Evolutionary conservation across 2,113 vertebrate genomes (phyloP).

Genomic region (Hippocampus comes): DNA sequence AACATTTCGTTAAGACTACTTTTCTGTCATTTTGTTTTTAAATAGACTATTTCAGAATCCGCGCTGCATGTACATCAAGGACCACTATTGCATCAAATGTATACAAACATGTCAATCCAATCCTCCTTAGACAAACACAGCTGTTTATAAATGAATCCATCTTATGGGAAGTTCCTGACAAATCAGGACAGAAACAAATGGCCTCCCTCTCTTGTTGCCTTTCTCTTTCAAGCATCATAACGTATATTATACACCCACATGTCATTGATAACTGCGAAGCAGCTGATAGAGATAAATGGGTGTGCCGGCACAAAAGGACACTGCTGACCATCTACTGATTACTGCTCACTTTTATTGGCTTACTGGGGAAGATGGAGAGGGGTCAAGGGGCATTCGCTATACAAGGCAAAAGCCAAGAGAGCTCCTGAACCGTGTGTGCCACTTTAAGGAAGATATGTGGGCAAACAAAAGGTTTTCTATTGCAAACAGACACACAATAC

Average conservation of each 20-base stretch:
- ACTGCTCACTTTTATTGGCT: constrained; percentile 65
- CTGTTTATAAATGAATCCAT: constrained; percentile 33
- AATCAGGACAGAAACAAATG: constrained; percentile 41
- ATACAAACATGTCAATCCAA: constrained; percentile 4
- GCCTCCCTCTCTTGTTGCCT: constrained; percentile 1
- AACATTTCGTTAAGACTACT: too few relatives aligned
- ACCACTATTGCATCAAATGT: background rate
- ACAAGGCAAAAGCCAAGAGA: constrained; percentile 8
- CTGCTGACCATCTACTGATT: constrained; percentile 65
- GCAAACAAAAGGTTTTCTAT: constrained; percentile 4
- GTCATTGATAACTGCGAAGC: constrained; percentile 31
- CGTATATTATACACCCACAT: constrained; percentile 10
- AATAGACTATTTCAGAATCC: too few relatives aligned
- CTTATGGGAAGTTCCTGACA: constrained; percentile 26
- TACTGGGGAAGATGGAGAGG: constrained; percentile 37
- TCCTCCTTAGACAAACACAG: constrained; percentile 20
- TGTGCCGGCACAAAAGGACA: constrained; percentile 34
- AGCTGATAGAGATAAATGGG: constrained; percentile 55
- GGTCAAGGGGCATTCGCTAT: constrained; percentile 57
- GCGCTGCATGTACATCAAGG: background rate
- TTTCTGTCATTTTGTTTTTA: too few relatives aligned
- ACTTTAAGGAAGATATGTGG: background rate
- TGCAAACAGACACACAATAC: background rate
- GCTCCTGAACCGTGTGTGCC: constrained; percentile 11
- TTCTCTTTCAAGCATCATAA: constrained; percentile 13